Evolutionary conservation across 2,797 vertebrate genomes (phyloP).

Genomic region (Thripadectes ignobilis): DNA sequence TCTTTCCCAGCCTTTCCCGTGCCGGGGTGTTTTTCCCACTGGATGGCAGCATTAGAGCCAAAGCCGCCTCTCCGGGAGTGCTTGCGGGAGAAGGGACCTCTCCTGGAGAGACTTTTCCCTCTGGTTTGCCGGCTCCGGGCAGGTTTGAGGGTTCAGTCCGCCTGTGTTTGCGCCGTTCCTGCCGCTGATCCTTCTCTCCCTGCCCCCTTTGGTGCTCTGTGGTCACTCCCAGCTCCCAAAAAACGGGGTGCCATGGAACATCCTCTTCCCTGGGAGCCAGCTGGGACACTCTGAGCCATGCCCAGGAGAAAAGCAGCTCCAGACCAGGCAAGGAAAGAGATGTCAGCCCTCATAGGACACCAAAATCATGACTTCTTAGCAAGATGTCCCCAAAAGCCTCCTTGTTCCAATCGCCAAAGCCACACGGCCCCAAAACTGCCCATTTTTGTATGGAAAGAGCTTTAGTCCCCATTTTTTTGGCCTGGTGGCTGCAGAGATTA

Average conservation of each 20-base stretch:
- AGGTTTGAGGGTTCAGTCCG: neutral
- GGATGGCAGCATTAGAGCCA: conserved; percentile 52
- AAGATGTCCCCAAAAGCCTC: neutral
- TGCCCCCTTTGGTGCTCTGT: neutral
- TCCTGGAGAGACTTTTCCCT: neutral
- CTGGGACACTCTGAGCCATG: rapidly evolving
- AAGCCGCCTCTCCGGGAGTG: neutral
- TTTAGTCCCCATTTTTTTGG: neutral
- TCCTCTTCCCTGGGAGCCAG: neutral
- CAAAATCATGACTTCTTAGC: neutral
- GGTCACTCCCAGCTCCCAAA: neutral
- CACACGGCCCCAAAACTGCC: no score
- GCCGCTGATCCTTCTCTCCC: rapidly evolving
- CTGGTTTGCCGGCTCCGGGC: rapidly evolving
- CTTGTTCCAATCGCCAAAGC: neutral
- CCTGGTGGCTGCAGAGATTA: neutral
- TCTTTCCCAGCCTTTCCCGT: neutral
- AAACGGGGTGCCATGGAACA: rapidly evolving
- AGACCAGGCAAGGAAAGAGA: neutral
- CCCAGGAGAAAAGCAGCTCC: neutral
- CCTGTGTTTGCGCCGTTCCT: neutral
- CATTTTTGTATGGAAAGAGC: neutral
- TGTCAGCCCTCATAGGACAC: neutral
- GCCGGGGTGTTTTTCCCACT: conserved; percentile 13
- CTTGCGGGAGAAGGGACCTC: neutral